Evolutionary conservation across 2,113 vertebrate species (phyloP).

Genomic region (Oostethus manadensis): DNA sequence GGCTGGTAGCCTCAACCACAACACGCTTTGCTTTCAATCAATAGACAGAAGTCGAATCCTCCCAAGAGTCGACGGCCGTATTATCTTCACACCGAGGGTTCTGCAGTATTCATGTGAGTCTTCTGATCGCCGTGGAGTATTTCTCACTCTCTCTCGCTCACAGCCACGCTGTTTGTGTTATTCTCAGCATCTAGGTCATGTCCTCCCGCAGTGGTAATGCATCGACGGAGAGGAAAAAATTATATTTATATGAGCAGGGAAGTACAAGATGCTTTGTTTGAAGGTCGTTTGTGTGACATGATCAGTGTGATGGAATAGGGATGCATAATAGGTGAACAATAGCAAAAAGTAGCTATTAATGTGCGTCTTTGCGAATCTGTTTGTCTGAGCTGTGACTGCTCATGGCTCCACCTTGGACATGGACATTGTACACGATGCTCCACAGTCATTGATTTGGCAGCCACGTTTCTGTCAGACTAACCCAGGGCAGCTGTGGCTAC

Average conservation of each 20-base stretch:
- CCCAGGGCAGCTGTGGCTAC: too few species aligned
- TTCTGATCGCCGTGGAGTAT: constrained; percentile 6
- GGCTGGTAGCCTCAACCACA: neutral
- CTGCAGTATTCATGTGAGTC: constrained; percentile 9
- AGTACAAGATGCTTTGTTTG: too few species aligned
- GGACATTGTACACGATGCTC: too few species aligned
- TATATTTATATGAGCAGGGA: too few species aligned
- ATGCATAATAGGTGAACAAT: too few species aligned
- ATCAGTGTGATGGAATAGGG: neutral
- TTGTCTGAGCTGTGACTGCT: too few species aligned
- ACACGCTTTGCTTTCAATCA: constrained; percentile 17
- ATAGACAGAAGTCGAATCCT: constrained; percentile 15
- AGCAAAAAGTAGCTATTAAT: too few species aligned
- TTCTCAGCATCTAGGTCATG: constrained; percentile 20
- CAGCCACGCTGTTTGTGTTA: constrained; percentile 6
- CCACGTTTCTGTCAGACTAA: too few species aligned
- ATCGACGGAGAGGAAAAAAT: neutral
- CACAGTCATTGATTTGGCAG: too few species aligned
- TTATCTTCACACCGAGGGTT: neutral
- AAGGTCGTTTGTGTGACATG: neutral
- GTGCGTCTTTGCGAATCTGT: too few species aligned
- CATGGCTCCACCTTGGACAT: too few species aligned
- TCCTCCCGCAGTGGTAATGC: constrained; percentile 6
- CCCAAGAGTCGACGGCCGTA: neutral
- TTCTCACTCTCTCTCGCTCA: constrained; percentile 4